Conservation (phyloP, 1,140 invertebrate species). For the Leptinotarsa texana region DNA sequence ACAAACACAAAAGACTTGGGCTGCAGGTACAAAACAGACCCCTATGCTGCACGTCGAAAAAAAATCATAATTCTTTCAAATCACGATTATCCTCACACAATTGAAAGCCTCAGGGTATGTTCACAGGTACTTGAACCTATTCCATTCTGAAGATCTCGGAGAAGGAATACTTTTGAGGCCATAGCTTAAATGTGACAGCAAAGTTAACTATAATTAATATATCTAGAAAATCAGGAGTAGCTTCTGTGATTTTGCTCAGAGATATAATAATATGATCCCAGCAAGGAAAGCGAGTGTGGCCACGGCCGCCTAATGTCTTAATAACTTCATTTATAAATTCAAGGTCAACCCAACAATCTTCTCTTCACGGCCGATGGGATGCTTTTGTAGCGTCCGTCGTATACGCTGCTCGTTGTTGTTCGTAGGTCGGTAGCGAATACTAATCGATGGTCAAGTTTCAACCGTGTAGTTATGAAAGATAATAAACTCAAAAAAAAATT, state of each 20-base stretch:
- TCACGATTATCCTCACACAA: constrained; percentile 9
- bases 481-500: too few relatives aligned
- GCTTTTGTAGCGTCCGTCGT: neutral
- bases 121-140: constrained; percentile 14
- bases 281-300: constrained; percentile 48
- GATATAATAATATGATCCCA: constrained; percentile 51
- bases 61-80: constrained; percentile 12
- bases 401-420: constrained; percentile 9
- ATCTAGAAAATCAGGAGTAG: constrained; percentile 51
- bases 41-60: neutral
- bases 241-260: constrained; percentile 52
- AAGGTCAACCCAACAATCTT: constrained; percentile 50
- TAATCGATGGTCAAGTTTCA: too few relatives aligned
- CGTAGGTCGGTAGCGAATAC: neutral
- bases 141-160: neutral
- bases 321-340: constrained; percentile 54
- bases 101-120: constrained; percentile 1
- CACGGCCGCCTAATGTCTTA: constrained; percentile 52
- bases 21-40: constrained; percentile 11
- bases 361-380: constrained; percentile 31
- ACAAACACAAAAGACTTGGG: constrained; percentile 18
- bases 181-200: constrained; percentile 36
- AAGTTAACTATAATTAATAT: constrained; percentile 50
- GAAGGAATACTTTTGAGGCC: constrained; percentile 10
- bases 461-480: too few relatives aligned